These are phyloP conservation scores for Sceloporus undulatus DNA, from an alignment of 2,113 vertebrate species.

Conservation along the genomic window DNA sequence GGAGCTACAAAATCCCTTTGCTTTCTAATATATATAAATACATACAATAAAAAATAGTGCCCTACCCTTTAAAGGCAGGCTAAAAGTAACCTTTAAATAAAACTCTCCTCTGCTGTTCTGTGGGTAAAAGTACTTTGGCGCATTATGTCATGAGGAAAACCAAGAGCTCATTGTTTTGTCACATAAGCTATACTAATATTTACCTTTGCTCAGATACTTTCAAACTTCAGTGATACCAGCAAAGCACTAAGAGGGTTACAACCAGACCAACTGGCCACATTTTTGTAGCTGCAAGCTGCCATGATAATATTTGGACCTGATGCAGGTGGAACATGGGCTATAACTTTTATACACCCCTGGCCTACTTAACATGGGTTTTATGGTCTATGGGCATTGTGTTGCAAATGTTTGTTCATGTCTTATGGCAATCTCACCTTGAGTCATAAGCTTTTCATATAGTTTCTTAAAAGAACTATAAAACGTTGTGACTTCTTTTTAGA, in stretches of 20 bases:
- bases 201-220: background rate
- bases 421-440: background rate
- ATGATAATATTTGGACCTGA: background rate
- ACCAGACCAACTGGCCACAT: background rate
- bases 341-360: background rate
- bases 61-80: too few species aligned
- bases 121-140: background rate
- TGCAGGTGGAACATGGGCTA: background rate
- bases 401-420: constrained; percentile 8
- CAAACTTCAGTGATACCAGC: background rate
- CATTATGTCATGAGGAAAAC: background rate
- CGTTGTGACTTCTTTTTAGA: constrained; percentile 47
- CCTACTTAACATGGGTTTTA: background rate
- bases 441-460: constrained; percentile 8
- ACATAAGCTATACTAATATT: background rate
- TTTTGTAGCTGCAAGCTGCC: background rate
- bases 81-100: background rate
- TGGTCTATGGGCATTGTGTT: background rate
- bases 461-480: constrained; percentile 39
- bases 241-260: background rate
- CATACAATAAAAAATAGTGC: too few species aligned
- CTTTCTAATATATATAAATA: too few species aligned
- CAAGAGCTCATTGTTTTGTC: background rate
- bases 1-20: too few species aligned
- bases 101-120: background rate